A percentile compares a stretch with the other conserved stretches of the same genome.
Evolutionary conservation across 2,113 vertebrate genomes (phyloP).

Genomic region (Takifugu bimaculatus): DNA sequence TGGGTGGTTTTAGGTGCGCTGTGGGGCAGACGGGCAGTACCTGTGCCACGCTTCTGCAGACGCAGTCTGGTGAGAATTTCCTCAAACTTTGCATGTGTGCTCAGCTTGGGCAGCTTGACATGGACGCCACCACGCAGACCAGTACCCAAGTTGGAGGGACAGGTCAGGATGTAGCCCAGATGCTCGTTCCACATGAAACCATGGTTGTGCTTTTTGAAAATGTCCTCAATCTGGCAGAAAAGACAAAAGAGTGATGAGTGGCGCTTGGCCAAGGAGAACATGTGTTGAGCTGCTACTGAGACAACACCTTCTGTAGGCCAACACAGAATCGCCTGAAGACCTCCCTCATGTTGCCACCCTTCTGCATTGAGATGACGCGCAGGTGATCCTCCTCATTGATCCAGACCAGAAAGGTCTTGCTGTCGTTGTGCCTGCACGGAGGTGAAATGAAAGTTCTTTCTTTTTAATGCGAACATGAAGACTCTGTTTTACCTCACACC

Average conservation of each 20-base stretch:
- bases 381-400: slow-evolving; percentile 95
- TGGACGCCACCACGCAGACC: slow-evolving; percentile 91
- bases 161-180: slow-evolving; percentile 89
- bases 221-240: slow-evolving; percentile 83
- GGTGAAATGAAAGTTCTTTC: neutral
- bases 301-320: slow-evolving; percentile 83
- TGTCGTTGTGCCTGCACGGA: slow-evolving; percentile 83
- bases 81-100: slow-evolving; percentile 89
- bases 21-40: slow-evolving; percentile 48
- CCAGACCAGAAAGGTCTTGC: slow-evolving; percentile 93
- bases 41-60: slow-evolving; percentile 95
- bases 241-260: neutral
- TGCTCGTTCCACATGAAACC: slow-evolving; percentile 96
- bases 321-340: slow-evolving; percentile 93
- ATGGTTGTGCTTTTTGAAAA: slow-evolving; percentile 88
- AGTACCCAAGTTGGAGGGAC: slow-evolving; percentile 92
- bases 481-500: too few species aligned
- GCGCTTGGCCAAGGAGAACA: too few species aligned
- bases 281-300: too few species aligned
- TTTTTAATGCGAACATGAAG: too few species aligned
- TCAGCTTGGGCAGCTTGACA: slow-evolving; percentile 86
- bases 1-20: too few species aligned
- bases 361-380: slow-evolving; percentile 93
- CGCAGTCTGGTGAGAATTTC: slow-evolving; percentile 88
- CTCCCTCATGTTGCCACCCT: slow-evolving; percentile 93